Base-by-base conservation (phyloP, 2,113 vertebrate species). In the Saimiri boliviensis region DNA sequence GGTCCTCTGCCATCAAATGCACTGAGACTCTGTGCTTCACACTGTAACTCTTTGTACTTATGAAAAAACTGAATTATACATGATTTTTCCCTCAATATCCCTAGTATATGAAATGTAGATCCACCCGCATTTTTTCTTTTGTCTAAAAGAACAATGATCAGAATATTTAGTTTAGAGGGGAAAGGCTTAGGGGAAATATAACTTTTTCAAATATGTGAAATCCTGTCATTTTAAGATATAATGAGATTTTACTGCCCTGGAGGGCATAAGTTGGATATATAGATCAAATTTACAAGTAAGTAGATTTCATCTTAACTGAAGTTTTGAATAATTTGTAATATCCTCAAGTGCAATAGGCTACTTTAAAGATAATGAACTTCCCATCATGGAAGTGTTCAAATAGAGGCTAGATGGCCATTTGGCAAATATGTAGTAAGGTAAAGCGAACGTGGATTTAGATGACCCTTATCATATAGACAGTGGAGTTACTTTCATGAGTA, bases 281-380 rank as follows among this genome's bases (percentile, higher is more conserved):
- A 91, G 73, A 77, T 82, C 52, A 93, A 68, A 93, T 96, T 96
- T 92, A 92, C 20, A 89, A 85, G 79, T 94, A 88, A 93, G 96
- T 91, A 93, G 30, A 94, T 86, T 92, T 97, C 30, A 32, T 25
- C 66, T 88, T 20, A 40, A 52, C 32, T 83, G 49, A 89, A 97
- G 70, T 93, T 95, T 96, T 96, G 30, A 87, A 76, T 84, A 95
- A 54, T 95, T 84, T 95, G 56, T 83, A 83, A 80, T 90, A 85
- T 60, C 86, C 76, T 93, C 86, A 91, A 60, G 21, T 74, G 3
- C 23, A 84, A 20, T 77, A 60, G 27, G 30, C 21, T 94, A 70
- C 60, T 63, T 95, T 77, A 85, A 96, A 77, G 49, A 87, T 70
- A 94, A 92, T 92, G 82, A 82, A 66, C 52, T 76, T 93, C 32